Evolutionary conservation across 2,888 invertebrate species (phyloP), one percentile per base, ranked within the genome.

Genomic region (Oscheius sp.): DNA sequence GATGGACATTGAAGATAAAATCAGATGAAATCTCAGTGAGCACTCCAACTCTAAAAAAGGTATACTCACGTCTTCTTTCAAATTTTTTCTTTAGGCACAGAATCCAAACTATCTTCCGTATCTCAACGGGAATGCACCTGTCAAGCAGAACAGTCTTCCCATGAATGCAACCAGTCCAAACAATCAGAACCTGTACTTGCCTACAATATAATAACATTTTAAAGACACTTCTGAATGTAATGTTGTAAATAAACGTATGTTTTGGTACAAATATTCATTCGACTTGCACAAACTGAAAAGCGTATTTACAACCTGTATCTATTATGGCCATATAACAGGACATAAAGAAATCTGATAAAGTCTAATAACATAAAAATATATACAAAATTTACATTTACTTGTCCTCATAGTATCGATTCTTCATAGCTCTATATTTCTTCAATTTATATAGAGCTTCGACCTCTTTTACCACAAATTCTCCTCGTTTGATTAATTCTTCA

Each of bases 381-480:
- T 25, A 57, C 3, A 52, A 29, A 53, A 8, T 3, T 15, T 58
- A 45, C 45, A 8, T 17, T 20, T 23, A 17, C 17, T 65, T n/a
- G n/a, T 57, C 73, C 4, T 69, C 74, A 85, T 93, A 93, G 88
- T 97, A 98, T 84, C 96, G 90, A 84, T 92, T 91, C 87, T 97
- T 98, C 87, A 98, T 89, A 0, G 95, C 92, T 81, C 97, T 90
- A 86, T 98, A 98, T 87, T 97, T 98, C 85, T 93, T 92, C 31
- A 98, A 88, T 90, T 92, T 93, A 87, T 97, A 97, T 20, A 83
- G 74, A 5, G 83, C 79, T 52, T 84, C 81, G 29, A 84, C 61
- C 46, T 82, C 81, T 65, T 82, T 82, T 33, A 79, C 72, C 5
- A 82, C 82, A 67, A 78, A 82, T 17, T 83, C 77, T 27, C 81